Evolutionary conservation across 92 coral and sea anemone genomes (phyloP).

Genomic region (Metridium senile): DNA sequence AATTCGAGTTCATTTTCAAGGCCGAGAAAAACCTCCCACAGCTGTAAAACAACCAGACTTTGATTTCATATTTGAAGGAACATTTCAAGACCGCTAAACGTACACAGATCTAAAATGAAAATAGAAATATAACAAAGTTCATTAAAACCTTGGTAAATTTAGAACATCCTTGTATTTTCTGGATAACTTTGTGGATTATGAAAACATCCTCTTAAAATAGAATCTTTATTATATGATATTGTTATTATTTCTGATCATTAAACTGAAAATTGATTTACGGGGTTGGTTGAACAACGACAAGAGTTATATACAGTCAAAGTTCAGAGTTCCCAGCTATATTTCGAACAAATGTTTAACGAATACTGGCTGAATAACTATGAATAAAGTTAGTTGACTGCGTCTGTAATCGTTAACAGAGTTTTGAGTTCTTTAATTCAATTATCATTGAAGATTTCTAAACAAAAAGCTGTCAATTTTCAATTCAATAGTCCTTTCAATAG

Average conservation of each 20-base stretch:
- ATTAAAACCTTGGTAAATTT: no score
- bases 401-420: slow-evolving; percentile 2
- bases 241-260: no score
- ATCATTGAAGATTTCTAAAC: slow-evolving; percentile 9
- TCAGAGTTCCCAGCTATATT: not conserved
- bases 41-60: not conserved
- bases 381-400: not conserved
- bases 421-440: slow-evolving; percentile 8
- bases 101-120: not conserved
- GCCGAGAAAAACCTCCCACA: not conserved
- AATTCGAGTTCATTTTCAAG: not conserved
- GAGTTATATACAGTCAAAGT: no score
- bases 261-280: no score
- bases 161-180: no score
- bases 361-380: no score
- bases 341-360: not conserved
- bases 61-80: not conserved
- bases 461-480: slow-evolving; percentile 8
- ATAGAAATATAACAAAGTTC: no score
- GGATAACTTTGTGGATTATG: no score
- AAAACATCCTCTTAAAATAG: no score
- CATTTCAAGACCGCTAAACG: not conserved
- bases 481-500: not conserved
- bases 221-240: no score
- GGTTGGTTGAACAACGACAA: no score